Base-by-base conservation (phyloP, 2,113 vertebrate genomes). In the Zosterops borbonicus region DNA sequence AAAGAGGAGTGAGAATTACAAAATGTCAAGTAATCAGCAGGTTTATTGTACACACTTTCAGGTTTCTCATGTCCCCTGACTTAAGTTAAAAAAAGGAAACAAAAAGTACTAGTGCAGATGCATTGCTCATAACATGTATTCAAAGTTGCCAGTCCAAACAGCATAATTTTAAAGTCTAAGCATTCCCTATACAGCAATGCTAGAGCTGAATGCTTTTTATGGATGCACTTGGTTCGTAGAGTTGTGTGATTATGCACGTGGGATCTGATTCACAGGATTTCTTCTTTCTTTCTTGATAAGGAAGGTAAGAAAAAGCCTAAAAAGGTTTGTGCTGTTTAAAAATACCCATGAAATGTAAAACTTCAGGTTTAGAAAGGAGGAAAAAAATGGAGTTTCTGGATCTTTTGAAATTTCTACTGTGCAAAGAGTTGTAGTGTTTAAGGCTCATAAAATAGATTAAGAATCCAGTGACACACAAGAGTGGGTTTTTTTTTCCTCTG, bases 121-220 rank as follows among this genome's bases (percentile, higher is more conserved):
- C 80, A 93, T 95, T 93, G 83, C 77, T 94, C 46, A 78, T 64
- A 84, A 56, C 92, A 79, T 87, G 60, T 71, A 75, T 82, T 91
- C 91, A 84, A 87, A 93, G 74, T 42, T 97, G 76, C 96, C 52
- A 92, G 92, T 92, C 92, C 92, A 95, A 95, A 97, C 94, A 96
- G 91, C 60, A 75, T 87, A 89, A 92, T 95, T 96, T 96, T 91
- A 35, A 71, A 91, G 58, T 60, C 69, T 87, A 84, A 92, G 91
- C 83, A 87, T 96, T 97, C 96, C 92, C 95, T 71, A 29, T 87
- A 22, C 87, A 78, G 94, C 89, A 94, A 87, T 96, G 91, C 78
- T 90, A 74, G 94, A 94, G 82, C 73, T 11, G 6, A 91, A 89
- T 87, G 83, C 89, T 95, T 93, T 97, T 96, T 94, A 94, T 97